Percentiles rank a stretch among this genome's conserved stretches.
Evolutionary conservation across 2,797 vertebrate species (phyloP).

Genomic region (Botia kubotai): DNA sequence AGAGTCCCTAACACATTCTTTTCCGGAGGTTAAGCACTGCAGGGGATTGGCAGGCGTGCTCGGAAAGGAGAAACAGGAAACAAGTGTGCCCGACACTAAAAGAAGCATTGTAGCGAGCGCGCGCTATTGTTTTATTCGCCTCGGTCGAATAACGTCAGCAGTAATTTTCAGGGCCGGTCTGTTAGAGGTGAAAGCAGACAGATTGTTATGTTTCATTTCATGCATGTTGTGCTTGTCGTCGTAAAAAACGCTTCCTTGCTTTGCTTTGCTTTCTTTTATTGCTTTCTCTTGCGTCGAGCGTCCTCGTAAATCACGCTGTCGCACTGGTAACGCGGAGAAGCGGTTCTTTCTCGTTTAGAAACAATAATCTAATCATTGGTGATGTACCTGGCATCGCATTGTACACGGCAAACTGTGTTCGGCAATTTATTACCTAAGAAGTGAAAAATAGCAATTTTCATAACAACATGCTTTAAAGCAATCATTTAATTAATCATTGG

Average conservation of each 20-base stretch:
- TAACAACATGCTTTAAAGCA: conserved; percentile 24
- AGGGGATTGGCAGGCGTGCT: conserved; percentile 55
- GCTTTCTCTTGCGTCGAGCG: conserved; percentile 37
- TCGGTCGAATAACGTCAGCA: conserved; percentile 44
- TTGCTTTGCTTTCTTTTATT: conserved; percentile 5
- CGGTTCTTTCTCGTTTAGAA: conserved; percentile 54
- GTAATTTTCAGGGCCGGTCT: conserved; percentile 42
- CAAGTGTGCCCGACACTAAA: neutral
- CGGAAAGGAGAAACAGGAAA: conserved; percentile 52
- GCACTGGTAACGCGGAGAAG: conserved; percentile 51
- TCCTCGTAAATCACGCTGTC: conserved; percentile 55
- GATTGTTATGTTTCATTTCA: conserved; percentile 39
- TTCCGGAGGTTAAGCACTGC: conserved; percentile 63
- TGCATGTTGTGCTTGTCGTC: conserved; percentile 46
- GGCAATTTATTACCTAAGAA: conserved; percentile 21
- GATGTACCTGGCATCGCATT: conserved; percentile 14
- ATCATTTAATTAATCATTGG: conserved; percentile 41
- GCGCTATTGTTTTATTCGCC: conserved; percentile 48
- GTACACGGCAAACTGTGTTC: conserved; percentile 19
- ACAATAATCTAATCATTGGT: conserved; percentile 34
- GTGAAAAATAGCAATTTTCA: conserved; percentile 35
- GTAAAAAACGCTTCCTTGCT: conserved; percentile 15
- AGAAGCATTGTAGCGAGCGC: conserved; percentile 22
- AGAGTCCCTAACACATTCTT: conserved; percentile 57
- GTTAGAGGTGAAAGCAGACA: conserved; percentile 28